A percentile compares a stretch with the other conserved stretches of the same genome.
Conservation (phyloP, 2,888 invertebrate species). For the Drosophila nr. perissopoda region DNA sequence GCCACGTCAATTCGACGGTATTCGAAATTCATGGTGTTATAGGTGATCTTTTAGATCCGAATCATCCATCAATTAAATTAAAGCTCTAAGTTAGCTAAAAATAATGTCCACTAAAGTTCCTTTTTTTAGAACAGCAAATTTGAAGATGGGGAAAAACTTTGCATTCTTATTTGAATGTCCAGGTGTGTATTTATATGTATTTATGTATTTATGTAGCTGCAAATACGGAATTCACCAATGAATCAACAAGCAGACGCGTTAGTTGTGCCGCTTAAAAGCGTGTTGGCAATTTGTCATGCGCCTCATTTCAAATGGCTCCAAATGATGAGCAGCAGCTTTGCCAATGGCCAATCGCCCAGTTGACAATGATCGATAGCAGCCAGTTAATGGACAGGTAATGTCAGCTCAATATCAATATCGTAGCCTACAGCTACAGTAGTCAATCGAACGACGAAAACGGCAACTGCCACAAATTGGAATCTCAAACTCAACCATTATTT, state of each 20-base stretch:
- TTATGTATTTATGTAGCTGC: neutral
- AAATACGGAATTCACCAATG: slow-evolving; percentile 6
- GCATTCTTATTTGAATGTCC: neutral
- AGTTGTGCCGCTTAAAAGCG: neutral
- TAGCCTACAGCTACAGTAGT: neutral
- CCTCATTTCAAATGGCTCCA: slow-evolving; percentile 6
- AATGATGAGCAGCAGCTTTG: slow-evolving; percentile 6
- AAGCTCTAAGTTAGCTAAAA: neutral
- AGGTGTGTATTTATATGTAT: neutral
- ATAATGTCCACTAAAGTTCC: neutral
- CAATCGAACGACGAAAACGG: neutral
- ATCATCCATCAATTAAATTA: neutral
- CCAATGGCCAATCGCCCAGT: slow-evolving; percentile 3
- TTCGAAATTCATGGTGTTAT: neutral
- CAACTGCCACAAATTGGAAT: neutral
- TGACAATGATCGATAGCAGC: slow-evolving; percentile 41
- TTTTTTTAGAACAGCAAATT: neutral
- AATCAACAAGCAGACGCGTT: slow-evolving; percentile 1
- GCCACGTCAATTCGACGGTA: neutral
- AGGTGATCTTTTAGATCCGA: neutral
- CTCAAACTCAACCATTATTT: neutral
- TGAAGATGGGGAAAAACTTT: neutral
- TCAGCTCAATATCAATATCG: slow-evolving; percentile 44
- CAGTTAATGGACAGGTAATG: slow-evolving; percentile 16
- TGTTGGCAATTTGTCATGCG: slow-evolving; percentile 13